These are phyloP conservation scores for Ormyrus nitidulus DNA, from an alignment of 2,888 invertebrate genomes.

Conservation along the genomic window DNA sequence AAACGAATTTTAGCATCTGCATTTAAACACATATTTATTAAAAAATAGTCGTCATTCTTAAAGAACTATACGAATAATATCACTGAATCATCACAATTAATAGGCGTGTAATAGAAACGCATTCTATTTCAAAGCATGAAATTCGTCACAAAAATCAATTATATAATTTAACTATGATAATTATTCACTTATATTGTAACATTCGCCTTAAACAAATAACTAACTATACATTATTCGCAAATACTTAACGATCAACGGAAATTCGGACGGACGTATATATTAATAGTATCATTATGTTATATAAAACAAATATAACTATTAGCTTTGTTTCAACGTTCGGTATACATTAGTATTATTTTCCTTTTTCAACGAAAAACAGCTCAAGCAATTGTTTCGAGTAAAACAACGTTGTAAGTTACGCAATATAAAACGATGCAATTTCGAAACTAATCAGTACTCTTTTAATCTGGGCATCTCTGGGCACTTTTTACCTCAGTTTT, in stretches of 20 bases:
- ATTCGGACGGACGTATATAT: conserved; percentile 52
- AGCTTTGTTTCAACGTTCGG: no score
- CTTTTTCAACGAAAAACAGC: no score
- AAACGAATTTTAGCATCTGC: conserved; percentile 31
- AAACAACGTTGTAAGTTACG: not conserved
- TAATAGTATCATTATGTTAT: conserved; percentile 29
- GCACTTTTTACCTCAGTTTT: not conserved
- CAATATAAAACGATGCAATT: conserved; percentile 4
- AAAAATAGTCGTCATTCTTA: conserved; percentile 52
- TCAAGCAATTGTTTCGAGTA: no score
- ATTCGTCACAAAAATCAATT: conserved; percentile 23
- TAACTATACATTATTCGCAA: conserved; percentile 20
- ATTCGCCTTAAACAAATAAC: conserved; percentile 8
- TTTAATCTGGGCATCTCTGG: not conserved
- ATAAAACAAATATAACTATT: not conserved
- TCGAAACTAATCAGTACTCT: not conserved
- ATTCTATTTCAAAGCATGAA: conserved; percentile 36
- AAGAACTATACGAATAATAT: conserved; percentile 48
- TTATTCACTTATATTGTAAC: not conserved
- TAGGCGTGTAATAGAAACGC: conserved; percentile 28
- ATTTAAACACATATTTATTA: conserved; percentile 44
- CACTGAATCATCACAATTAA: conserved; percentile 53
- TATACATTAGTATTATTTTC: no score
- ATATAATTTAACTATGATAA: not conserved
- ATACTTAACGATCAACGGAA: conserved; percentile 14